phyloP scores from a whole-genome alignment of 1,140 invertebrate species.

The Psix sp. region DNA sequence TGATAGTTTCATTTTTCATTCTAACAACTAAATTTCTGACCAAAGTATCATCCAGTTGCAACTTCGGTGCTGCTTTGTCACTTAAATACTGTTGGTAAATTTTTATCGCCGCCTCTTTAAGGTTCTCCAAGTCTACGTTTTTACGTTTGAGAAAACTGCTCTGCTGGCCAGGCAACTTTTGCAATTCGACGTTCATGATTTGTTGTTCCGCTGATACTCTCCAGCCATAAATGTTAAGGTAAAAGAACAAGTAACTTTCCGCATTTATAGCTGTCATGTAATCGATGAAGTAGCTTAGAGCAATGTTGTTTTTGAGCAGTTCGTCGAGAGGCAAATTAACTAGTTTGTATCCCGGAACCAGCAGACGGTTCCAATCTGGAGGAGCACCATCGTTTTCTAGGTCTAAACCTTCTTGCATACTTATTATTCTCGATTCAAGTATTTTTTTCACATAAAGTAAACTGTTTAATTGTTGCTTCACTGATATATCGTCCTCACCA shows the following conservation, averaged over 20 bases:
- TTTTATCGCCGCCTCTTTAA: slow-evolving; percentile 86
- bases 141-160: slow-evolving; percentile 52
- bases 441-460: slow-evolving; percentile 88
- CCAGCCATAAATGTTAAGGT: slow-evolving; percentile 90
- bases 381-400: slow-evolving; percentile 73
- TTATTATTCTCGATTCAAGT: slow-evolving; percentile 82
- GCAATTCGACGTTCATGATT: slow-evolving; percentile 80
- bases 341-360: slow-evolving; percentile 80
- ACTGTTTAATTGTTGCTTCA: slow-evolving; percentile 94
- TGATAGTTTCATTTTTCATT: slow-evolving; percentile 81
- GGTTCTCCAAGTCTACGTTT: slow-evolving; percentile 77
- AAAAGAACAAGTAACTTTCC: slow-evolving; percentile 88
- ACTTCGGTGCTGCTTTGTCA: slow-evolving; percentile 83
- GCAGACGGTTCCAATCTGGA: slow-evolving; percentile 77
- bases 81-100: slow-evolving; percentile 91
- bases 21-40: slow-evolving; percentile 81
- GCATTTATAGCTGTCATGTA: slow-evolving; percentile 85
- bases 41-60: slow-evolving; percentile 82
- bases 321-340: slow-evolving; percentile 86
- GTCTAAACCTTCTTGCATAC: slow-evolving; percentile 80
- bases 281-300: slow-evolving; percentile 89
- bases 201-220: slow-evolving; percentile 87
- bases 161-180: slow-evolving; percentile 73
- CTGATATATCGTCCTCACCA: slow-evolving; percentile 87
- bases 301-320: slow-evolving; percentile 88